phyloP scores from a whole-genome alignment of 1,140 invertebrate genomes.

The Latrodectus geometricus region DNA sequence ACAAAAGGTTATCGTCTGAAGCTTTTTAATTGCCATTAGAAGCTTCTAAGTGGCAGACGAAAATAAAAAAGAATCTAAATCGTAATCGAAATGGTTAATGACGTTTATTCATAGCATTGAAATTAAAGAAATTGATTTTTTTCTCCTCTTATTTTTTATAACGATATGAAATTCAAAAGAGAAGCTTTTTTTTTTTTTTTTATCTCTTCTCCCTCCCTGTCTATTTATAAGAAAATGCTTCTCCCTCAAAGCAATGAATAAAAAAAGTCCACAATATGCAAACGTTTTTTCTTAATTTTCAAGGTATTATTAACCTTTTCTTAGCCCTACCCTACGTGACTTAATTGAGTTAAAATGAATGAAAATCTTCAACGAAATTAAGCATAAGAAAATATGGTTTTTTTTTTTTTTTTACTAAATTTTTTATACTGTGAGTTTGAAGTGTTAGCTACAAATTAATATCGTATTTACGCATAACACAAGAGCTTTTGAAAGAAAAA shows the following conservation, averaged over 20 bases:
- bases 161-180: slow-evolving; percentile 41
- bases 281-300: slow-evolving; percentile 17
- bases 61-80: slow-evolving; percentile 30
- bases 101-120: slow-evolving; percentile 58
- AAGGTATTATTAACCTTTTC: slow-evolving; percentile 22
- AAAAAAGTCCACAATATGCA: slow-evolving; percentile 42
- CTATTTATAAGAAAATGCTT: slow-evolving; percentile 2
- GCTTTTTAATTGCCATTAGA: slow-evolving; percentile 56
- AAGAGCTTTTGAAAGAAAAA: slow-evolving; percentile 23
- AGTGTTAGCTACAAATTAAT: slow-evolving; percentile 56
- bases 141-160: slow-evolving; percentile 38
- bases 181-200: neutral
- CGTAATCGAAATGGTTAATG: slow-evolving; percentile 48
- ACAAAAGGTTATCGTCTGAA: slow-evolving; percentile 56
- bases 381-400: neutral
- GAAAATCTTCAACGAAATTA: slow-evolving; percentile 4
- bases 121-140: slow-evolving; percentile 36
- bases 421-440: slow-evolving; percentile 20
- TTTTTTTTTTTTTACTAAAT: neutral
- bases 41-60: slow-evolving; percentile 45
- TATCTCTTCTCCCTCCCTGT: neutral
- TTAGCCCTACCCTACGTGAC: slow-evolving; percentile 44
- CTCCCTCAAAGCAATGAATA: neutral
- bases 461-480: slow-evolving; percentile 46
- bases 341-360: slow-evolving; percentile 56